These are phyloP conservation scores for Pelosia muscerda DNA, from an alignment of 2,888 invertebrate species.

Conservation along the genomic window DNA sequence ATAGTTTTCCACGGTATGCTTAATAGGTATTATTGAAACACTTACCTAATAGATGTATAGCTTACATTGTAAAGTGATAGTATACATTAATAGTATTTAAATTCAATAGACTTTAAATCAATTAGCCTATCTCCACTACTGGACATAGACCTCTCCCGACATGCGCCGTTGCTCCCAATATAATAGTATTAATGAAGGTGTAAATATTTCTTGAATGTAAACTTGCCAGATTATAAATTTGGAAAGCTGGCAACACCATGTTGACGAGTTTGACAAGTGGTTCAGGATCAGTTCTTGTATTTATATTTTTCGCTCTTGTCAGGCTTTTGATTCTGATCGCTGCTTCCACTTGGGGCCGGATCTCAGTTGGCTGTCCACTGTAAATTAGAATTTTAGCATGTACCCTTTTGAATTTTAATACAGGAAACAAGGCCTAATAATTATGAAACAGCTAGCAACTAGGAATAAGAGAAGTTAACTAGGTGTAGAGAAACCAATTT, in stretches of 20 bases:
- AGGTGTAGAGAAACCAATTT: too few species aligned
- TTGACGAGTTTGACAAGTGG: slow-evolving; percentile 15
- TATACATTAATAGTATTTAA: too few species aligned
- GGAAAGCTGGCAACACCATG: slow-evolving; percentile 1
- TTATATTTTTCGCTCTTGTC: slow-evolving; percentile 62
- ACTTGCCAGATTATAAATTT: slow-evolving; percentile 11
- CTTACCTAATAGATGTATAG: background rate
- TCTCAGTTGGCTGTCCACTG: slow-evolving; percentile 80
- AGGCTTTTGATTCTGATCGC: slow-evolving; percentile 32
- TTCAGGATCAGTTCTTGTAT: slow-evolving; percentile 67
- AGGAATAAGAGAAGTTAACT: too few species aligned
- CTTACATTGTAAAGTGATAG: slow-evolving; percentile 1
- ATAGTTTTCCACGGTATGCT: background rate
- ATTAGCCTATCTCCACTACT: too few species aligned
- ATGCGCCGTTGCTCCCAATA: too few species aligned
- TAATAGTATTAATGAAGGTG: background rate
- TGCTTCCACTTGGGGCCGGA: slow-evolving; percentile 57
- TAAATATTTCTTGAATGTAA: background rate
- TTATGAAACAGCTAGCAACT: too few species aligned
- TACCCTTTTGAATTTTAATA: background rate
- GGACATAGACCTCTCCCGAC: too few species aligned
- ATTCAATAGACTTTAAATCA: too few species aligned
- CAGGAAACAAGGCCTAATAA: too few species aligned
- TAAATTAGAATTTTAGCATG: slow-evolving; percentile 29
- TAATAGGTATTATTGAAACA: slow-evolving; percentile 1